phyloP scores from a whole-genome alignment of 2,797 vertebrate genomes.

The Lateolabrax maculatus region DNA sequence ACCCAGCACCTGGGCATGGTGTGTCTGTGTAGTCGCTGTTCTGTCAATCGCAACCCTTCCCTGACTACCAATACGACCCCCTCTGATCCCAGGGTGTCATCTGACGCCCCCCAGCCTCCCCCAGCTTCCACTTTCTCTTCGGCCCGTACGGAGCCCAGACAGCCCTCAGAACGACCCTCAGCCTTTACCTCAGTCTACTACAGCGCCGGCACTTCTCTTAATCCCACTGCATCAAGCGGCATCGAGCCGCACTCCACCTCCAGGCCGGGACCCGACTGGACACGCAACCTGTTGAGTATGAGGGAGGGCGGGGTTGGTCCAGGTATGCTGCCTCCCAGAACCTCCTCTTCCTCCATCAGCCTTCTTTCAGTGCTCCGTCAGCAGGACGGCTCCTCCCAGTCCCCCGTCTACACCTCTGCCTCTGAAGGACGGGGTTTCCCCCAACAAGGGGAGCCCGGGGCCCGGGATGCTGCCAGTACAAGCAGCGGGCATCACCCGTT shows the following conservation, averaged over 20 bases:
- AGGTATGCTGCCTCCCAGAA: conserved; percentile 92
- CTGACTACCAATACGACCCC: conserved; percentile 81
- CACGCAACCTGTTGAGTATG: conserved; percentile 92
- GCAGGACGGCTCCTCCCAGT: conserved; percentile 93
- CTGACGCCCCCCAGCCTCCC: conserved; percentile 79
- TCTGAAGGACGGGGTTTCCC: conserved; percentile 94
- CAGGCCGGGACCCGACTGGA: conserved; percentile 85
- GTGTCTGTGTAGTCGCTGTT: conserved; percentile 96
- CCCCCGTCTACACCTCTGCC: conserved; percentile 96
- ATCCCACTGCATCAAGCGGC: conserved; percentile 83
- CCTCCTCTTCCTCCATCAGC: conserved; percentile 96
- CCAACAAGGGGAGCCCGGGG: conserved; percentile 82
- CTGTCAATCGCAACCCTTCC: conserved; percentile 86
- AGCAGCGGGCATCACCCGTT: conserved; percentile 88
- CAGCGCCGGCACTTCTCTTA: conserved; percentile 90
- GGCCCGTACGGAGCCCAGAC: conserved; percentile 93
- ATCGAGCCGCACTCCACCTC: conserved; percentile 77
- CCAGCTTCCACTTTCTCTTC: conserved; percentile 92
- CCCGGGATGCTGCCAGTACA: conserved; percentile 82
- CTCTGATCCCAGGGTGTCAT: conserved; percentile 80
- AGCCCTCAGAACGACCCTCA: conserved; percentile 92
- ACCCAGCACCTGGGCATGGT: conserved; percentile 97
- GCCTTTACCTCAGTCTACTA: conserved; percentile 99
- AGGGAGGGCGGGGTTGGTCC: conserved; percentile 84
- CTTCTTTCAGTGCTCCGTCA: conserved; percentile 94